These are phyloP conservation scores for Fistularia commersonii DNA, from an alignment of 2,797 vertebrate species.

Conservation along the genomic window DNA sequence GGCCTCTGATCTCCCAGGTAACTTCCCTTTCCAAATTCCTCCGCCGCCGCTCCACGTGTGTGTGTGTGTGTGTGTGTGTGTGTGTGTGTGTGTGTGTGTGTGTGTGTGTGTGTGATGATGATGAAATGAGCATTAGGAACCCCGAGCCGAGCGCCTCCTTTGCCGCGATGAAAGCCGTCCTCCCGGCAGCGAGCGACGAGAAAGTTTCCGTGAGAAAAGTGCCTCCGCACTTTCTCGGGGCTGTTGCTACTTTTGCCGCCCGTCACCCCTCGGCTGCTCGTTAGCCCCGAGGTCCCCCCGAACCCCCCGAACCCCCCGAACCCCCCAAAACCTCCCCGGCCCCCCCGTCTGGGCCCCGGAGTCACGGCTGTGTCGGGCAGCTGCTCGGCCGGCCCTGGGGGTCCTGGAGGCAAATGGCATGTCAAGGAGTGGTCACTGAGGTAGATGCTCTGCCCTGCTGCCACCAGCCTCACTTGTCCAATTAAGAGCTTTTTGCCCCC, in stretches of 20 bases:
- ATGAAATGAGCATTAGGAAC: slow-evolving; percentile 69
- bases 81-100: too few relatives aligned
- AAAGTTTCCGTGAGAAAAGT: slow-evolving; percentile 38
- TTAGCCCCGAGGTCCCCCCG: slow-evolving; percentile 66
- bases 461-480: slow-evolving; percentile 68
- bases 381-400: slow-evolving; percentile 67
- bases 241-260: slow-evolving; percentile 47
- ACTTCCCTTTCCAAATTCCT: slow-evolving; percentile 67
- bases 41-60: slow-evolving; percentile 72
- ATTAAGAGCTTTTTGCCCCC: slow-evolving; percentile 66
- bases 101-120: too few relatives aligned
- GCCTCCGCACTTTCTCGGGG: slow-evolving; percentile 46
- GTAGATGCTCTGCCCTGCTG: slow-evolving; percentile 47
- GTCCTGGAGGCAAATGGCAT: slow-evolving; percentile 73
- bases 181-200: slow-evolving; percentile 42
- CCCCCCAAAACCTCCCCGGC: too few relatives aligned
- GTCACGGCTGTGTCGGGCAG: slow-evolving; percentile 68
- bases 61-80: slow-evolving; percentile 75
- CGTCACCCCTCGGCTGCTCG: slow-evolving; percentile 52
- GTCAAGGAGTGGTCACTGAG: slow-evolving; percentile 75
- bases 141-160: slow-evolving; percentile 45
- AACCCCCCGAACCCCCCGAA: too few relatives aligned
- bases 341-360: slow-evolving; percentile 61
- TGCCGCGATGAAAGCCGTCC: slow-evolving; percentile 63
- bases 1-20: slow-evolving; percentile 74